These are phyloP conservation scores for Peromyscus californicus DNA, from an alignment of 2,113 vertebrate species.

Conservation along the genomic window DNA sequence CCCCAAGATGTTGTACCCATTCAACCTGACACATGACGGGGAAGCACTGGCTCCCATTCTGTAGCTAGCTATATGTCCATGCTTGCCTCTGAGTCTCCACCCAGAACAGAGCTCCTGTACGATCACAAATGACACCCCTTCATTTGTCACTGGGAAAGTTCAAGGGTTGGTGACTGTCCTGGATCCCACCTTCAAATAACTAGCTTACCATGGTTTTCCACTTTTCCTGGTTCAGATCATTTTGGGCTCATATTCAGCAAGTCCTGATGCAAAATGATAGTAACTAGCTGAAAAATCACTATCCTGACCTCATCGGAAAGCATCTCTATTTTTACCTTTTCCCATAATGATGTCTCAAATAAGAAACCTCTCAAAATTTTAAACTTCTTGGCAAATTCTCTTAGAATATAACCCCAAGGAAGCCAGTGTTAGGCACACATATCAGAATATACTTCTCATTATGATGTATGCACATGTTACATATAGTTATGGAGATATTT, in stretches of 20 bases:
- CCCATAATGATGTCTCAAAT: background rate
- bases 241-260: background rate
- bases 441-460: constrained; percentile 31
- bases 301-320: background rate
- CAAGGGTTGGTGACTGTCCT: background rate
- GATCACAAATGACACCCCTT: background rate
- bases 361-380: background rate
- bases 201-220: background rate
- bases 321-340: background rate
- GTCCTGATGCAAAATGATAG: background rate
- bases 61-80: background rate
- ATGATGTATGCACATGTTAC: constrained; percentile 1
- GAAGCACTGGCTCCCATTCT: background rate
- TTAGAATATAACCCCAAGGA: background rate
- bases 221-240: background rate
- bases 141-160: background rate
- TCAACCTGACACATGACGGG: background rate
- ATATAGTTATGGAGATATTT: constrained; percentile 18
- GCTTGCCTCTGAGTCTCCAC: background rate
- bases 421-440: background rate
- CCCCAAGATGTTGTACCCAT: background rate
- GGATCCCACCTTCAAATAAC: background rate
- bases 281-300: background rate
- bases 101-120: background rate
- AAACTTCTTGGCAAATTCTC: constrained; percentile 33